Conservation (phyloP, 2,797 vertebrate species). For the Gila robusta region DNA sequence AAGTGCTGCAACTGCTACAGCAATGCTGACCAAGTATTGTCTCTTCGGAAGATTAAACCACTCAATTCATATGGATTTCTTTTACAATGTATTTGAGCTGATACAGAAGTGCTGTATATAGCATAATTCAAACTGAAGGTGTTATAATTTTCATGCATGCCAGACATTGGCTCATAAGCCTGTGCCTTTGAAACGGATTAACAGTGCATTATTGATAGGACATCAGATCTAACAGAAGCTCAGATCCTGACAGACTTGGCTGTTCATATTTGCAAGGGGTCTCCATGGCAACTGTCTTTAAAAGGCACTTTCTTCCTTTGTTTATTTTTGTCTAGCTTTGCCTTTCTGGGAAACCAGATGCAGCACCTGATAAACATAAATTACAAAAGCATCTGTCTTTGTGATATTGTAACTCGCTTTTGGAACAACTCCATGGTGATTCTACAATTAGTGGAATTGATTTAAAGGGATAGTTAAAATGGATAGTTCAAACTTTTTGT, state of each 20-base stretch:
- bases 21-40: not conserved
- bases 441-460: not conserved
- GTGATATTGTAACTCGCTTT: not conserved
- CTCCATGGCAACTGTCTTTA: conserved; percentile 44
- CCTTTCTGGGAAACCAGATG: conserved; percentile 20
- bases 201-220: conserved; percentile 49
- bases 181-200: conserved; percentile 40
- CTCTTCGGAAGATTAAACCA: not conserved
- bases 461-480: not conserved
- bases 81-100: not conserved
- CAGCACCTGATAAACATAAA: conserved; percentile 18
- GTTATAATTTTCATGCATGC: conserved; percentile 28
- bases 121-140: not conserved
- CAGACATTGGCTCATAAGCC: conserved; percentile 23
- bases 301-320: conserved; percentile 34
- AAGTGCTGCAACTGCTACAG: not conserved
- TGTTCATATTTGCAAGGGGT: conserved; percentile 31
- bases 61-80: not conserved
- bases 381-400: not conserved
- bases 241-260: conserved; percentile 8
- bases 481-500: not conserved
- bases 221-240: conserved; percentile 42
- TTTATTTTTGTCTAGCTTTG: conserved; percentile 48
- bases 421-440: not conserved
- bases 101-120: not conserved